Evolutionary conservation across 2,888 invertebrate species (phyloP), one percentile per base, ranked within the genome.

Genomic region (Rhamphomyia laevipes): DNA sequence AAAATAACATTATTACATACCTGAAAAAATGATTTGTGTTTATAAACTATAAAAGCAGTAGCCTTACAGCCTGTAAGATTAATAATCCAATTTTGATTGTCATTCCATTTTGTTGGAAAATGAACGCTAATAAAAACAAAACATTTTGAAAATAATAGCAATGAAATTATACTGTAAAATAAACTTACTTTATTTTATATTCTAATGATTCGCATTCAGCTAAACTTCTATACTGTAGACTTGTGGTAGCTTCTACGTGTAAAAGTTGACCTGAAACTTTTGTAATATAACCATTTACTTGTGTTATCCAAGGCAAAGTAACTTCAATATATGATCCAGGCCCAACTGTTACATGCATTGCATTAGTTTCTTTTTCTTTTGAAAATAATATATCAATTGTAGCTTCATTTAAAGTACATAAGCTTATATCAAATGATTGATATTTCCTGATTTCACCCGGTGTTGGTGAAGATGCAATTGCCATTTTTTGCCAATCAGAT

Each of bases 371-470:
- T 73, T 70, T 70, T 37, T 71, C 89, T 72, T 96, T 95, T 17
- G 94, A 93, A 69, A 99, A 99, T 30, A 97, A 76, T 59, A 97
- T 86, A 68, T 99, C 97, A 55, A 97, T 85, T 1, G 94, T 93
- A 1, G 95, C 90, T 66, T 94, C 93, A 61, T 88, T 86, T 46
- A 95, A 74, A 45, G 92, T 89, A 51, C 90, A 89, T 43, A 97
- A 73, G 56, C 93, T 80, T 45, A 96, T 84, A 66, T 96, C 95
- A 71, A 96, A 94, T 1, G 88, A 86, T 62, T 91, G 89, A 68
- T 86, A 90, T 63, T 85, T 84, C 54, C 96, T 76, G 62, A 84
- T 77, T 59, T 94, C 91, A 2, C 95, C 95, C 0, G 93, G 86
- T 62, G 82, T 80, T 1, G 91, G 88, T 42, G 84, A 78, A 51